Evolutionary conservation across 2,113 vertebrate species (phyloP).

Genomic region (Syrrhaptes paradoxus): DNA sequence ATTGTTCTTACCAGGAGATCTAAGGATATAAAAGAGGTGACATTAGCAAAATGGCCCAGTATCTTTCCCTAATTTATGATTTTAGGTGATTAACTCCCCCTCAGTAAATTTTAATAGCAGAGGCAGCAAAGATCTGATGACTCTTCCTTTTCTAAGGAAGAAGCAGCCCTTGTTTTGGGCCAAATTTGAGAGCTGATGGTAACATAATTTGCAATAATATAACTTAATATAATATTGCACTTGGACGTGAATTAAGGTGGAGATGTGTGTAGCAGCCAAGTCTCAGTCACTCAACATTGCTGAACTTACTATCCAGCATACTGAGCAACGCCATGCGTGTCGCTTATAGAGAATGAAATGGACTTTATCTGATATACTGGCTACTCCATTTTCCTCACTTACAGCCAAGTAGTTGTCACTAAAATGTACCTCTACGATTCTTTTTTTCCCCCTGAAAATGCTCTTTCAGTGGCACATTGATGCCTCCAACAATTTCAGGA

Average conservation of each 20-base stretch:
- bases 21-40: not conserved
- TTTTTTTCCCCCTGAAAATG: not conserved
- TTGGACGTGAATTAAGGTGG: not conserved
- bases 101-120: not conserved
- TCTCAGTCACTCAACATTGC: not conserved
- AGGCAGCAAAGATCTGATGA: not conserved
- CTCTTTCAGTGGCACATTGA: not conserved
- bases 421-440: not conserved
- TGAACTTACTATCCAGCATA: not conserved
- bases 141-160: not conserved
- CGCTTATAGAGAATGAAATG: not conserved
- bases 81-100: not conserved
- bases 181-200: not conserved
- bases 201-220: not conserved
- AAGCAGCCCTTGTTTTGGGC: not conserved
- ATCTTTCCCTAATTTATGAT: not conserved
- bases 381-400: not conserved
- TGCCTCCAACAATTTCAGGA: not conserved
- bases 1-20: not conserved
- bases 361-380: not conserved
- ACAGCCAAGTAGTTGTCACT: not conserved
- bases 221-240: not conserved
- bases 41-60: not conserved
- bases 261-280: not conserved
- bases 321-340: not conserved